Conservation (phyloP, 1,140 invertebrate genomes). For the Drosophila sp. region DNA sequence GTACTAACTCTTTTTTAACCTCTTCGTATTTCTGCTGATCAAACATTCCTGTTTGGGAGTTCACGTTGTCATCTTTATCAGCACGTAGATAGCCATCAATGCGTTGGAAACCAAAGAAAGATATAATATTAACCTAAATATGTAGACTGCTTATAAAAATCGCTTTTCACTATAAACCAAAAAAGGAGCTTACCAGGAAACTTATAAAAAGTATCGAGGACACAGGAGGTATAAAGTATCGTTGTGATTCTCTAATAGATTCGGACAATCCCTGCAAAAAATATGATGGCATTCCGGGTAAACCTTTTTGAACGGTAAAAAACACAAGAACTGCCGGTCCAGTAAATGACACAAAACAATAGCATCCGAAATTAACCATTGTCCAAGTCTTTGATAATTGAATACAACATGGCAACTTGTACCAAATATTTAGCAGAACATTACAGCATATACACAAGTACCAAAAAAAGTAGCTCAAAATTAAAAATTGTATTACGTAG, state of each 20-base stretch:
- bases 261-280: slow-evolving; percentile 78
- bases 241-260: slow-evolving; percentile 76
- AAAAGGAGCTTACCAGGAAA: slow-evolving; percentile 51
- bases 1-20: slow-evolving; percentile 78
- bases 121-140: slow-evolving; percentile 55
- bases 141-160: background rate
- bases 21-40: slow-evolving; percentile 74
- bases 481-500: slow-evolving; percentile 75
- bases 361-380: slow-evolving; percentile 54
- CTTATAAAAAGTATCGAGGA: slow-evolving; percentile 67
- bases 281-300: slow-evolving; percentile 79
- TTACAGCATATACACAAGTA: slow-evolving; percentile 76
- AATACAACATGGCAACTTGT: slow-evolving; percentile 63
- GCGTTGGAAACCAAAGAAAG: slow-evolving; percentile 80
- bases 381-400: slow-evolving; percentile 50
- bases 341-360: slow-evolving; percentile 50
- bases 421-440: slow-evolving; percentile 76
- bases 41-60: slow-evolving; percentile 30
- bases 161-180: too few species aligned
- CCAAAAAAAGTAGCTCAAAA: slow-evolving; percentile 80
- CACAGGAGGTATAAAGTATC: slow-evolving; percentile 80
- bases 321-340: slow-evolving; percentile 64
- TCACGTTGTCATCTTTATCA: slow-evolving; percentile 21
- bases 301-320: slow-evolving; percentile 69
- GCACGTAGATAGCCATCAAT: slow-evolving; percentile 43